These are phyloP conservation scores for Brachylomia viminalis DNA, from an alignment of 2,888 invertebrate genomes.

Conservation along the genomic window DNA sequence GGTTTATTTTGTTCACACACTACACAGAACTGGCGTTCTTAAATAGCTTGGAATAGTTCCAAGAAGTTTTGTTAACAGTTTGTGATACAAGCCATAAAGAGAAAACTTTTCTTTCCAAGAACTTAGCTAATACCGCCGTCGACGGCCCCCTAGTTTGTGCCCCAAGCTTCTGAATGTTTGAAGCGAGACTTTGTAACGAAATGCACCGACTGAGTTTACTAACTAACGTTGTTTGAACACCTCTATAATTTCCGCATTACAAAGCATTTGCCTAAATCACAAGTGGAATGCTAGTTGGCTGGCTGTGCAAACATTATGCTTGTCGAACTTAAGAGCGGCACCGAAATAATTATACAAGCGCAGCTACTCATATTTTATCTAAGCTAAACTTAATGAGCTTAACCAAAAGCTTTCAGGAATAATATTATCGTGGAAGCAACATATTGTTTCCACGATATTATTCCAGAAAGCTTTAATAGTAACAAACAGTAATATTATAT, in stretches of 20 bases:
- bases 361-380: background rate
- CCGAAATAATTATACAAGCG: background rate
- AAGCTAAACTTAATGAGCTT: background rate
- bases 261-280: constrained; percentile 45
- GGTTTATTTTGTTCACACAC: background rate
- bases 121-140: background rate
- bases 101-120: background rate
- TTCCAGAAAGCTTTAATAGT: no score
- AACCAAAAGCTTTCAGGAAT: background rate
- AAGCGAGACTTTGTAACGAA: background rate
- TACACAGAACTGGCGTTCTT: background rate
- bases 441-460: no score
- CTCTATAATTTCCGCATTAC: constrained; percentile 40
- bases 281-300: constrained; percentile 18
- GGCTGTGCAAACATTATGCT: constrained; percentile 32
- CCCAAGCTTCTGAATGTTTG: background rate
- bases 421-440: background rate
- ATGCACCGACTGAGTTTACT: constrained; percentile 4
- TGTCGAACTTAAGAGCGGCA: background rate
- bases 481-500: no score
- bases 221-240: constrained; percentile 34
- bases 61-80: background rate
- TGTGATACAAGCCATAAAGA: background rate
- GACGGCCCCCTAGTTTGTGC: background rate
- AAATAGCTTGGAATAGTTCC: background rate